Percentiles rank a stretch among this genome's conserved stretches.
These are phyloP conservation scores for Tetranychus piercei DNA, from an alignment of 2,888 invertebrate species.

Conservation along the genomic window DNA sequence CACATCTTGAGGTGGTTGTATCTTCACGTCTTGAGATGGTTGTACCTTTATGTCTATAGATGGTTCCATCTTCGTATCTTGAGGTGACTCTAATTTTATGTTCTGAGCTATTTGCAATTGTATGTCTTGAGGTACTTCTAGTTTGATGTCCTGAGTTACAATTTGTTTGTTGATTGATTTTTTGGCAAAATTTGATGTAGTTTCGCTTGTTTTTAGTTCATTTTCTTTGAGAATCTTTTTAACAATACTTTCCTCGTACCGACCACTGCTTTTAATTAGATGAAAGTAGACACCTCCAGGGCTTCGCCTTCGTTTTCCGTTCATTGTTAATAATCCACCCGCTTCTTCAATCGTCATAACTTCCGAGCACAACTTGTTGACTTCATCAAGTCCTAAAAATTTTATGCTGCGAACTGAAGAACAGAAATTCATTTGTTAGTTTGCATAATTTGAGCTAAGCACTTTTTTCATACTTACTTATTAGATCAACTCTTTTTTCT, in stretches of 20 bases:
- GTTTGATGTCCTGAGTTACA: no score
- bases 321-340: slow-evolving; percentile 22
- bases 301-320: slow-evolving; percentile 19
- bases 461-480: background rate
- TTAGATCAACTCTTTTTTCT: slow-evolving; percentile 3
- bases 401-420: background rate
- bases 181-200: no score
- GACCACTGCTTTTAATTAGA: slow-evolving; percentile 20
- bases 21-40: no score
- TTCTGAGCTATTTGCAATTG: no score
- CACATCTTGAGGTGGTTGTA: no score
- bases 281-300: slow-evolving; percentile 23
- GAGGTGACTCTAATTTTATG: no score
- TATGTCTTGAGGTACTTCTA: no score
- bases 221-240: slow-evolving; percentile 33
- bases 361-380: slow-evolving; percentile 11
- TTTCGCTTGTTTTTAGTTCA: no score
- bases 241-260: slow-evolving; percentile 30
- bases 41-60: no score
- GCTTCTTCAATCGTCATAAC: slow-evolving; percentile 19
- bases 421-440: background rate
- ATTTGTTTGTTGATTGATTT: no score
- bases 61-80: no score
- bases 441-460: background rate
- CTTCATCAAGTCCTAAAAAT: background rate